phyloP scores from a whole-genome alignment of 2,888 invertebrate species.

The Spilarctia lutea region DNA sequence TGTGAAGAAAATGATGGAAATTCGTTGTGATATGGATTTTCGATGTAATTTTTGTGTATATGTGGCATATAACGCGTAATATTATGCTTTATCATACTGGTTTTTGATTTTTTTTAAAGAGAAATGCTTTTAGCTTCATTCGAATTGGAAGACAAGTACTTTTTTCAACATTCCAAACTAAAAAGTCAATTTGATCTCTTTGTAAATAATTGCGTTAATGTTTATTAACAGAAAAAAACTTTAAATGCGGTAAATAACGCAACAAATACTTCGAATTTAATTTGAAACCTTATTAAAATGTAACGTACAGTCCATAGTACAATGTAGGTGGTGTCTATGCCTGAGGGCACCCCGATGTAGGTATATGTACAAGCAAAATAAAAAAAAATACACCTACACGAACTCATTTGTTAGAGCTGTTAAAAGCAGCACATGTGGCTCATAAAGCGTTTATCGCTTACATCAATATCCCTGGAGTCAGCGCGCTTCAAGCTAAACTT shows the following conservation, averaged over 20 bases:
- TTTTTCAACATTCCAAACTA: no score
- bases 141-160: no score
- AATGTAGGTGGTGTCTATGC: not conserved
- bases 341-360: not conserved
- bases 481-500: conserved; percentile 42
- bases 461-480: conserved; percentile 61
- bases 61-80: no score
- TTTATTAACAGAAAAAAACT: no score
- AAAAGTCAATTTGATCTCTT: no score
- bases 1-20: conserved; percentile 13
- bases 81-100: not conserved
- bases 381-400: conserved; percentile 36
- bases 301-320: not conserved
- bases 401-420: conserved; percentile 50
- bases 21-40: not conserved
- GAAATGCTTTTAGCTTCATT: no score
- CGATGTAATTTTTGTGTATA: not conserved
- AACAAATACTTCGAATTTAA: not conserved
- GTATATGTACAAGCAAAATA: conserved; percentile 17
- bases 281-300: not conserved
- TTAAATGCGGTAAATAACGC: not conserved
- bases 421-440: conserved; percentile 50
- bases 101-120: no score
- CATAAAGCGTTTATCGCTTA: conserved; percentile 64
- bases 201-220: no score